Evolutionary conservation across 2,797 vertebrate genomes (phyloP).

Genomic region (Rhodeus uyekii): DNA sequence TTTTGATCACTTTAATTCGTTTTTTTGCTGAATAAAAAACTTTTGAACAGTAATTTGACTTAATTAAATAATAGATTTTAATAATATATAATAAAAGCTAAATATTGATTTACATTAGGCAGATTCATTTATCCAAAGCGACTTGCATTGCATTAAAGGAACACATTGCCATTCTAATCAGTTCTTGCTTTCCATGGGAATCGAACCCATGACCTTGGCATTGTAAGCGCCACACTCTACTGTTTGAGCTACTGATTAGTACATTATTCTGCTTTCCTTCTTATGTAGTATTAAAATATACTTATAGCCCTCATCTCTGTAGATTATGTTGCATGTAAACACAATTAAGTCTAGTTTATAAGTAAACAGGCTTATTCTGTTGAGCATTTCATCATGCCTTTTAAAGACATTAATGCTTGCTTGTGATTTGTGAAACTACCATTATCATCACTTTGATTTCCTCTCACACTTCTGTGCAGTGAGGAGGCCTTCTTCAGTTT

Average conservation of each 20-base stretch:
- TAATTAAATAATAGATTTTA: not conserved
- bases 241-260: too few species aligned
- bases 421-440: not conserved
- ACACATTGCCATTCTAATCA: too few species aligned
- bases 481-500: slow-evolving; percentile 28
- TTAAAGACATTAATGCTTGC: not conserved
- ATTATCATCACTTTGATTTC: slow-evolving; percentile 10
- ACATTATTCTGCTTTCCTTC: not conserved
- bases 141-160: too few species aligned
- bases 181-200: too few species aligned
- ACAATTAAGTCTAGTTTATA: not conserved
- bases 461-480: not conserved
- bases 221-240: too few species aligned
- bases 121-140: too few species aligned
- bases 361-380: not conserved
- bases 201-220: too few species aligned
- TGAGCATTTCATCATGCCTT: slow-evolving; percentile 16
- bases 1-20: too few species aligned
- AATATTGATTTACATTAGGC: not conserved
- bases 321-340: not conserved
- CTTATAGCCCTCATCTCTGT: not conserved
- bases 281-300: not conserved
- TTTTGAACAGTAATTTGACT: not conserved
- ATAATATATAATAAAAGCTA: not conserved
- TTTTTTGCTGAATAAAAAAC: not conserved